phyloP scores from a whole-genome alignment of 2,113 vertebrate species.

The Callionymus lyra region DNA sequence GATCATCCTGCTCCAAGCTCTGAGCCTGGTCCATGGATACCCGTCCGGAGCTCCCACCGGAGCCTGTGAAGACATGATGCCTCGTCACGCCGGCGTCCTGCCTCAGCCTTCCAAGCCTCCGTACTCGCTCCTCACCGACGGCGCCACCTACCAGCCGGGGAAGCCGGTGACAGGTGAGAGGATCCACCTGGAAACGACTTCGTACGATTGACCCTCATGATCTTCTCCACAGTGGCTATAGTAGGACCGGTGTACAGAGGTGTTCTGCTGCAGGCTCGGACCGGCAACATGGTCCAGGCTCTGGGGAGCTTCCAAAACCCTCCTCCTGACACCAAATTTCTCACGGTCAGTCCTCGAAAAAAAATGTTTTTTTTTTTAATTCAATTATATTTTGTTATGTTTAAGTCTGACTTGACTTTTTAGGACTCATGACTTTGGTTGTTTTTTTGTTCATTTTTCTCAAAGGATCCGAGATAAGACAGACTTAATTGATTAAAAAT shows the following conservation, averaged over 20 bases:
- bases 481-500: too few species aligned
- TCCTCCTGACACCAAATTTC: conserved; percentile 47
- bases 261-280: conserved; percentile 51
- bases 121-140: conserved; percentile 17
- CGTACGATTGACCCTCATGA: background rate
- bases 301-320: conserved; percentile 53
- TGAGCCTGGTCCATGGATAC: conserved; percentile 10
- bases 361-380: too few species aligned
- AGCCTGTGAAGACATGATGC: conserved; percentile 34
- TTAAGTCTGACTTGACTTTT: too few species aligned
- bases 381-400: too few species aligned
- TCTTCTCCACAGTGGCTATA: conserved; percentile 49
- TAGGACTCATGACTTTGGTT: too few species aligned
- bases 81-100: conserved; percentile 18
- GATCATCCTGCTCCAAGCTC: conserved; percentile 7
- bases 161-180: conserved; percentile 26
- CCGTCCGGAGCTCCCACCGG: conserved; percentile 29
- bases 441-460: too few species aligned
- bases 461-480: too few species aligned
- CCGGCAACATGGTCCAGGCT: conserved; percentile 8
- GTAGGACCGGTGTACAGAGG: conserved; percentile 54
- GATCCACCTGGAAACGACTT: background rate
- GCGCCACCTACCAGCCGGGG: conserved; percentile 6
- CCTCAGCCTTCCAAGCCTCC: conserved; percentile 26
- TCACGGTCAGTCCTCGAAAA: conserved; percentile 34